Evolutionary conservation across 2,797 vertebrate species (phyloP).

Genomic region (Naso thynnoides): DNA sequence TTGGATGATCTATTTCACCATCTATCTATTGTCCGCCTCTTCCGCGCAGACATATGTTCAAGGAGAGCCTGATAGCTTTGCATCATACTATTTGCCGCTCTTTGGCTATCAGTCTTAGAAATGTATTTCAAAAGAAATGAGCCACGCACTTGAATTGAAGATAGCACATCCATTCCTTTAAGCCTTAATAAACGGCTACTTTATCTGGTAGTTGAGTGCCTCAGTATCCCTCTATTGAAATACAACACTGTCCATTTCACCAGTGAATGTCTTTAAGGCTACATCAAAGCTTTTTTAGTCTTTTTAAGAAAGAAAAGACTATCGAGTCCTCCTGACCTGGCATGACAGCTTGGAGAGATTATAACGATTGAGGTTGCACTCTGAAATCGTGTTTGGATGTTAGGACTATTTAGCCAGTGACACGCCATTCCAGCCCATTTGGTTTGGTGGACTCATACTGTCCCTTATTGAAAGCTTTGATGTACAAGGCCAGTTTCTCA

Average conservation of each 20-base stretch:
- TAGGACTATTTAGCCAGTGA: constrained; percentile 64
- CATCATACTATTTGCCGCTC: constrained; percentile 36
- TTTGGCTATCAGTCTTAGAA: constrained; percentile 43
- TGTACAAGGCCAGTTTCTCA: constrained; percentile 60
- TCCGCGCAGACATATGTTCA: constrained; percentile 35
- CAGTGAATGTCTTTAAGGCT: constrained; percentile 52
- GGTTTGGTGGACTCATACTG: constrained; percentile 57
- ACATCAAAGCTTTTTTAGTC: constrained; percentile 64
- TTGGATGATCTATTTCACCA: constrained; percentile 22
- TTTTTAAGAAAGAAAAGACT: constrained; percentile 45
- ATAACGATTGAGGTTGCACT: constrained; percentile 52
- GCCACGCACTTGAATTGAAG: constrained; percentile 42
- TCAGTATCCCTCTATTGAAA: constrained; percentile 57
- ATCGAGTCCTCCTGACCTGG: constrained; percentile 57
- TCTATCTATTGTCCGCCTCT: constrained; percentile 26
- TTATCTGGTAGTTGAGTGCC: constrained; percentile 57
- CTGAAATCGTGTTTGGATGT: constrained; percentile 59
- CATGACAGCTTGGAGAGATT: constrained; percentile 57
- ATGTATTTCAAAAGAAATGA: constrained; percentile 53
- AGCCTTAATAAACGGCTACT: constrained; percentile 52
- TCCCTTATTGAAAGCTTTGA: constrained; percentile 68
- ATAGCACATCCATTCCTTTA: constrained; percentile 53
- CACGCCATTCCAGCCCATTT: constrained; percentile 70
- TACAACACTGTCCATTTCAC: constrained; percentile 59
- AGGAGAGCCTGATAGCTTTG: constrained; percentile 44